A percentile compares a stretch with the other conserved stretches of the same genome.
phyloP scores from a whole-genome alignment of 2,113 vertebrate species.

The Oryzias curvinotus region DNA sequence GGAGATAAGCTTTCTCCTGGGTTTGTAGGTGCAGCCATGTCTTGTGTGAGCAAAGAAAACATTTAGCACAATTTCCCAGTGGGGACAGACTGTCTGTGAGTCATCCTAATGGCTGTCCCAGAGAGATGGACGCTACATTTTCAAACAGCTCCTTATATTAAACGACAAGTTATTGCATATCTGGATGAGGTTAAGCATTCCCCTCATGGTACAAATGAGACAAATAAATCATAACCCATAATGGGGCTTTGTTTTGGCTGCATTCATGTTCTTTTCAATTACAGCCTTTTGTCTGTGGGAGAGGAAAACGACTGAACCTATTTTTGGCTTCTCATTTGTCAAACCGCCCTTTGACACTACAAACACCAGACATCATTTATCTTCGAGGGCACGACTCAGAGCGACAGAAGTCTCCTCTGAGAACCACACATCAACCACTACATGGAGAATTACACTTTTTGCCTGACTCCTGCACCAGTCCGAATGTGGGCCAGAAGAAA shows the following conservation, averaged over 20 bases:
- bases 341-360: slow-evolving; percentile 34
- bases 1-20: slow-evolving; percentile 46
- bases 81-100: slow-evolving; percentile 23
- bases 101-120: slow-evolving; percentile 11
- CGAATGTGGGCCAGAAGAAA: too few species aligned
- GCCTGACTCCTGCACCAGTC: not conserved
- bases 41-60: slow-evolving; percentile 28
- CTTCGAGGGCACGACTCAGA: slow-evolving; percentile 24
- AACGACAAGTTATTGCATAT: too few species aligned
- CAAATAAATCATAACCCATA: slow-evolving; percentile 11
- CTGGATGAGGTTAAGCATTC: too few species aligned
- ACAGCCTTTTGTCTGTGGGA: slow-evolving; percentile 12
- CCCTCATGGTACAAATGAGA: not conserved
- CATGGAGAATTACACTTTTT: not conserved
- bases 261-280: slow-evolving; percentile 30
- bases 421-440: slow-evolving; percentile 29
- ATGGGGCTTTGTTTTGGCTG: slow-evolving; percentile 35
- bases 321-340: slow-evolving; percentile 43
- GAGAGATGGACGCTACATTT: slow-evolving; percentile 8
- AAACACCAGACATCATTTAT: slow-evolving; percentile 37
- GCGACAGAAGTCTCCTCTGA: slow-evolving; percentile 23
- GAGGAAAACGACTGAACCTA: slow-evolving; percentile 8
- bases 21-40: slow-evolving; percentile 11
- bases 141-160: not conserved
- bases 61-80: slow-evolving; percentile 6